These are phyloP conservation scores for Anarsia innoxiella DNA, from an alignment of 2,888 invertebrate species.

Conservation along the genomic window DNA sequence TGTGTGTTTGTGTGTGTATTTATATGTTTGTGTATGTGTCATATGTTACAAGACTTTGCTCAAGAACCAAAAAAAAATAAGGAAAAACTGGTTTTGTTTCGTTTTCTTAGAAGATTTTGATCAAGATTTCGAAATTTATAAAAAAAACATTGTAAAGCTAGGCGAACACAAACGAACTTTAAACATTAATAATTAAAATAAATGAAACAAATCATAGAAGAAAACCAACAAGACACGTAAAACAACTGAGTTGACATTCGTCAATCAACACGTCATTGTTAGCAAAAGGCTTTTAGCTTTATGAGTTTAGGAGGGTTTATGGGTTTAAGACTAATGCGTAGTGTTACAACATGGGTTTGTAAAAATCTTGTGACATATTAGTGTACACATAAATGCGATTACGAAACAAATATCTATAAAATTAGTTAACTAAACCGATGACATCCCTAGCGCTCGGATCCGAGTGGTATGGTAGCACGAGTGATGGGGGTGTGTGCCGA, in stretches of 20 bases:
- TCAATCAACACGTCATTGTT: no score
- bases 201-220: no score
- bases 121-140: neutral
- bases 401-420: conserved; percentile 1
- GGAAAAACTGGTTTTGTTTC: conserved; percentile 6
- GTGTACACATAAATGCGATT: neutral
- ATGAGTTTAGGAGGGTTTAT: no score
- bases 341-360: conserved; percentile 1
- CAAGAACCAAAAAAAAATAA: conserved; percentile 5
- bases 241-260: no score
- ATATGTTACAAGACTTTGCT: neutral
- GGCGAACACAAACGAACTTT: no score
- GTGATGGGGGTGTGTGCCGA: conserved; percentile 12
- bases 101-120: conserved; percentile 1
- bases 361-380: conserved; percentile 2
- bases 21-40: no score
- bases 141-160: no score
- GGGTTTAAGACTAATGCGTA: no score
- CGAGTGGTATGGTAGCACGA: neutral
- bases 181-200: no score
- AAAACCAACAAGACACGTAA: no score
- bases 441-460: conserved; percentile 9
- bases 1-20: neutral
- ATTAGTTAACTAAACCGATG: conserved; percentile 8
- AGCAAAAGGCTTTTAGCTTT: no score